These are phyloP conservation scores for Eupithecia exiguata DNA, from an alignment of 2,888 invertebrate species.

Conservation along the genomic window DNA sequence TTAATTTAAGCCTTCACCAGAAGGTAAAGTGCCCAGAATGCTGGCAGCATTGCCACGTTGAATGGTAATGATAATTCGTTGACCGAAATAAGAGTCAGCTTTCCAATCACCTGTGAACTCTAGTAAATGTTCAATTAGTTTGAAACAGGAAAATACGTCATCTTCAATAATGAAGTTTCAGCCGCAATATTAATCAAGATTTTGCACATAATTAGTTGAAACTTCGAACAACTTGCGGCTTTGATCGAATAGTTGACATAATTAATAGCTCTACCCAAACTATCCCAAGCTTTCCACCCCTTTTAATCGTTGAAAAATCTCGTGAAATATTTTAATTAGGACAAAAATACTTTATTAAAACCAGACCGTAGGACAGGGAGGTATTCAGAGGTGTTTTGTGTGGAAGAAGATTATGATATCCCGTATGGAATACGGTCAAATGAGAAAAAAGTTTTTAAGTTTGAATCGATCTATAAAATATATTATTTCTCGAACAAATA, in stretches of 20 bases:
- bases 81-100: too few relatives aligned
- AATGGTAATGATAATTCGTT: too few relatives aligned
- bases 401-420: background rate
- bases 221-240: slow-evolving; percentile 42
- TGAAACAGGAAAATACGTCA: background rate
- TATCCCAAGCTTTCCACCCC: slow-evolving; percentile 52
- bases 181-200: slow-evolving; percentile 22
- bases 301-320: slow-evolving; percentile 54
- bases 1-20: too few relatives aligned
- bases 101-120: too few relatives aligned
- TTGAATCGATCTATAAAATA: background rate
- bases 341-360: slow-evolving; percentile 74
- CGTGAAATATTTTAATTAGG: slow-evolving; percentile 74
- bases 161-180: slow-evolving; percentile 12
- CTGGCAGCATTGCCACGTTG: too few relatives aligned
- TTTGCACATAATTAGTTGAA: slow-evolving; percentile 43
- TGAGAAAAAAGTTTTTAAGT: background rate
- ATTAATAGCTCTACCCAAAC: slow-evolving; percentile 59
- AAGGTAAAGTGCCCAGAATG: too few relatives aligned
- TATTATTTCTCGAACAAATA: background rate
- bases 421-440: background rate
- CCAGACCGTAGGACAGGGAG: slow-evolving; percentile 54
- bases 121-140: background rate
- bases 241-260: slow-evolving; percentile 63
- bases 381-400: slow-evolving; percentile 11